Percentiles rank a stretch among this genome's conserved stretches.
phyloP scores from a whole-genome alignment of 2,797 vertebrate species.

The Sarcoramphus papa region DNA sequence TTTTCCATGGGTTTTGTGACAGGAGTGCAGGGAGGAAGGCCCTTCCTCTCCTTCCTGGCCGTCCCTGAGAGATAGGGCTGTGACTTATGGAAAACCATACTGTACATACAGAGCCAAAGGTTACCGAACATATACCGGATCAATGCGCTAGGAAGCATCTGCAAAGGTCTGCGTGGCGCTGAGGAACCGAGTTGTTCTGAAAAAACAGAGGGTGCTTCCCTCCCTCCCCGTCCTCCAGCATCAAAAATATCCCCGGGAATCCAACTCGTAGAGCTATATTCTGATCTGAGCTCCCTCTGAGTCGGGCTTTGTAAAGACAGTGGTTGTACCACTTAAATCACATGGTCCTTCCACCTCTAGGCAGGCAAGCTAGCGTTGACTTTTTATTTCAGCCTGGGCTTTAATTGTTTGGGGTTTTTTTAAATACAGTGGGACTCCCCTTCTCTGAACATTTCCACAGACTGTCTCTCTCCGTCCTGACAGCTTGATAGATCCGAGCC shows the following conservation, averaged over 20 bases:
- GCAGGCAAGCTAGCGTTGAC: neutral
- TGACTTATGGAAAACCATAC: neutral
- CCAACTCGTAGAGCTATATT: neutral
- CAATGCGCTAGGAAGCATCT: neutral
- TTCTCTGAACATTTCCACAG: neutral
- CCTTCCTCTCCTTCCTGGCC: neutral
- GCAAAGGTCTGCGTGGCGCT: neutral
- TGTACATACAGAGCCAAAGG: neutral
- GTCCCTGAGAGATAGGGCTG: neutral
- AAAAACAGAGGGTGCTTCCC: neutral
- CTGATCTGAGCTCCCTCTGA: neutral
- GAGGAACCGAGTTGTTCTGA: neutral
- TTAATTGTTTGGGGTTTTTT: neutral
- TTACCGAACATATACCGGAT: fast-evolving
- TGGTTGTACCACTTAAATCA: neutral
- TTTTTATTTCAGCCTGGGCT: neutral
- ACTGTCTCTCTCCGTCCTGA: neutral
- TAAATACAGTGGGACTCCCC: neutral
- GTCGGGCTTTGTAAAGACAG: neutral
- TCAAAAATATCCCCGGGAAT: neutral
- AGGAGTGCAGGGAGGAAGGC: neutral
- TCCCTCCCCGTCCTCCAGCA: neutral
- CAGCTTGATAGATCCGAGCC: neutral
- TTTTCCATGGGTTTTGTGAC: neutral
- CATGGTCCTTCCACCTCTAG: neutral